phyloP scores from a whole-genome alignment of 2,113 vertebrate species.

The Psophia crepitans region DNA sequence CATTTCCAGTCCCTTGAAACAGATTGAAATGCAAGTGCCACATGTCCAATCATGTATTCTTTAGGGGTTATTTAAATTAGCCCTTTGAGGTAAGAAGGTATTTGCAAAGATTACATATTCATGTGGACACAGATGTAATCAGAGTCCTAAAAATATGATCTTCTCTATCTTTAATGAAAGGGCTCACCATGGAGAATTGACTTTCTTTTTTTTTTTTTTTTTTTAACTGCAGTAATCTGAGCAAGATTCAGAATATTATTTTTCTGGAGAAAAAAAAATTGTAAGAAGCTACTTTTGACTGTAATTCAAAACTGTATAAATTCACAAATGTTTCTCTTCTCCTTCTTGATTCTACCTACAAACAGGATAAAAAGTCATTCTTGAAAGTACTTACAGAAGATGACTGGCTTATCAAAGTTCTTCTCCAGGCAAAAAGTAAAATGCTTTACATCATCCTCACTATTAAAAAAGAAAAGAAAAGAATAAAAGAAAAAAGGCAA shows the following conservation, averaged over 20 bases:
- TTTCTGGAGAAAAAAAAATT: neutral
- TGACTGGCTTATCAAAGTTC: neutral
- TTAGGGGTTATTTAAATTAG: neutral
- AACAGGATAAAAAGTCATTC: neutral
- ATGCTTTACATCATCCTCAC: neutral
- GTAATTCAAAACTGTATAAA: neutral
- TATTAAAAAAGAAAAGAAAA: neutral
- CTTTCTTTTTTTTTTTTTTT: neutral
- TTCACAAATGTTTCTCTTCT: neutral
- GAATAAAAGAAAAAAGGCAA: neutral
- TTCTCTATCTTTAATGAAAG: neutral
- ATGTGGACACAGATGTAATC: neutral
- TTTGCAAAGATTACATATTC: neutral
- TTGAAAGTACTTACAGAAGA: neutral
- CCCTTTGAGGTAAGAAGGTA: neutral
- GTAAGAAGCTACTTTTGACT: neutral
- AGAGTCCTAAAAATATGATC: neutral
- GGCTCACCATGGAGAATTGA: neutral
- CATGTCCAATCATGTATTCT: neutral
- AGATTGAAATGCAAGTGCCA: neutral
- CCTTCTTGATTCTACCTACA: neutral
- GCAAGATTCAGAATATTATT: neutral
- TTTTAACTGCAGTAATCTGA: neutral
- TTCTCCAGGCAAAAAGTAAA: neutral
- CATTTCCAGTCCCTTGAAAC: neutral